Evolutionary conservation across 2,113 vertebrate species (phyloP), one percentile per base, ranked within the genome.

Genomic region (Oryzias curvinotus): DNA sequence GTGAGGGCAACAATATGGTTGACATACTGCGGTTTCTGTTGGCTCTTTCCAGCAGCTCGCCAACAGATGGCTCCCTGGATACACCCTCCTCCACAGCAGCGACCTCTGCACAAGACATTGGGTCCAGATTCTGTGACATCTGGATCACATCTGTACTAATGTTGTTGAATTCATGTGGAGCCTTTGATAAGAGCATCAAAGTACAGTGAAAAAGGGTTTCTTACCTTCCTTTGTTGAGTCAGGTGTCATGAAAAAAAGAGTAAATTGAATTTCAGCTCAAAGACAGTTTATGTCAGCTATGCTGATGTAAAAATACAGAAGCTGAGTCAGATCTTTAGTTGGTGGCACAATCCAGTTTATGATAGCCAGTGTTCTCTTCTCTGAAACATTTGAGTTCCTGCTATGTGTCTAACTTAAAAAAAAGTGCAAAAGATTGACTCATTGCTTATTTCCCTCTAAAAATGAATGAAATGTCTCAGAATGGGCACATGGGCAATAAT

Each of bases 11-110:
- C 4, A 43, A 36, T n/a, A 30, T 42, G 17, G 15, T 14, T 15
- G 28, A 64, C 68, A 52, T 43, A 71, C 68, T 51, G 43, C 75
- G 80, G 53, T 81, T 43, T 58, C 83, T 83, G 73, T 91, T 91
- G 50, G 87, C 90, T 67, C 85, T 81, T 56, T 88, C 73, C 72
- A 91, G 63, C 64, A 88, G 77, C 62, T 87, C 66, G 4, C 77
- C 43, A 0, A 91, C 87, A 50, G 90, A 78, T 7, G 88, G 72
- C 30, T 89, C 73, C 52, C 7, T 46, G 57, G 82, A 64, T 1
- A 47, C 26, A 26, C 81, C 80, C n/a, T 77, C 68, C 19, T 53
- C 70, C 10, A 26, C 18, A 62, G 42, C 15, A n/a, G 51, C 42
- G 45, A 60, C 60, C n/a, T 74, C 71, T 81, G 26, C 14, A 61